Evolutionary conservation across 23 tunicate genomes (phyloP), one percentile per base, ranked within the genome.

Genomic region (Diplosoma virens): DNA sequence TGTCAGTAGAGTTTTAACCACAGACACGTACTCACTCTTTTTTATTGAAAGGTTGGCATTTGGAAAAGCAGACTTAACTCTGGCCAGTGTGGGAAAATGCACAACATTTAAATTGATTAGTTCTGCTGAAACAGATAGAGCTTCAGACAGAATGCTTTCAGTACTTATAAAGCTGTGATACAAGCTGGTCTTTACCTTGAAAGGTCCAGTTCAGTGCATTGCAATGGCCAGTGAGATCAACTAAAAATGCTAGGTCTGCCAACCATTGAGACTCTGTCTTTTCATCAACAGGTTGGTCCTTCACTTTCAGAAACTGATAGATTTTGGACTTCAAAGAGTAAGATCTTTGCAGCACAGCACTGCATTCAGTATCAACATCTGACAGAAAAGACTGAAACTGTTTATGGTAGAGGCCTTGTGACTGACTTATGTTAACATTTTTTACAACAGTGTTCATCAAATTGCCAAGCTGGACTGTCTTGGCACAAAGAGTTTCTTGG

Each of bases 41-140:
- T 56, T 56, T 41, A 14, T 5, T 11, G 64, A 56, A 56, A 56
- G 64, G 25, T 56, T 56, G 64, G 64, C 64, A 21, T 56, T 56
- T 56, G 64, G 64, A 56, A 56, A 56, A 9, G 64, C 64, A 21
- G 64, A 56, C 64, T 56, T 56, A 23, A 56, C 64, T 56, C 20
- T 21, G 25, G 64, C 22, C 64, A 56, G 64, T 6, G 25, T 56
- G 64, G 64, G 64, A 16, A 11, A 45, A 16, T 45, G 52, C 52
- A 45, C 52, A 45, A 45, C 52, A 45, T 45, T 45, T 11, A 45
- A 45, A 45, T 45, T 45, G 52, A 45, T 45, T 45, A 45, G 11
- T 45, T 45, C 14, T 45, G 16, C 16, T 16, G 11, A 11, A 45
- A 45, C n/a, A n/a, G n/a, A n/a, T n/a, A n/a, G n/a, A n/a, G n/a